Conservation (phyloP, 1,140 invertebrate genomes). For the Triops longicaudatus region DNA sequence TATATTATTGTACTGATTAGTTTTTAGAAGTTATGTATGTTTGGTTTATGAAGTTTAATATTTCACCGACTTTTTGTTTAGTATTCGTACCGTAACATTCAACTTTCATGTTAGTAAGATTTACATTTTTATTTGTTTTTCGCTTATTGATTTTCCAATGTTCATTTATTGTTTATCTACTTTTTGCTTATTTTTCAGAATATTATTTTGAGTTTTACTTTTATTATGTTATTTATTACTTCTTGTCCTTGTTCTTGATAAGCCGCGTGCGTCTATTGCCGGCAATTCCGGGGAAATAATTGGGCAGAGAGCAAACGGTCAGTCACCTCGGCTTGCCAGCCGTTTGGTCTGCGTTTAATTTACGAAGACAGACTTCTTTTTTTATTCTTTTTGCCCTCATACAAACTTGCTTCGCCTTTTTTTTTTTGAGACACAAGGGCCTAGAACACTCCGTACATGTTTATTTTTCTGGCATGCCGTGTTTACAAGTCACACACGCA, state of each 20-base stretch:
- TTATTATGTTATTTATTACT: not conserved
- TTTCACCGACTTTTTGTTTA: no score
- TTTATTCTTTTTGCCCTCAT: not conserved
- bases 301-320: not conserved
- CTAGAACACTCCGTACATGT: not conserved
- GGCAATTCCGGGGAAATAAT: not conserved
- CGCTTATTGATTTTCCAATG: no score
- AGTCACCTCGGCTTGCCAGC: conserved; percentile 4
- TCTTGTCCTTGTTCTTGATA: not conserved
- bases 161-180: no score
- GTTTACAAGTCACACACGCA: not conserved
- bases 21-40: no score
- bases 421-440: not conserved
- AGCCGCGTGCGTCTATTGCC: not conserved
- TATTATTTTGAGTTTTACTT: no score
- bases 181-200: no score
- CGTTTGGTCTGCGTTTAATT: not conserved
- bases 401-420: not conserved
- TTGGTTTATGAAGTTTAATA: no score
- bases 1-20: no score
- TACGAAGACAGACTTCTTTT: not conserved
- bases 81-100: no score
- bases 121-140: no score
- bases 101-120: no score
- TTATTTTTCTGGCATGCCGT: not conserved